These are phyloP conservation scores for Tuta absoluta DNA, from an alignment of 2,888 invertebrate genomes.

Conservation along the genomic window DNA sequence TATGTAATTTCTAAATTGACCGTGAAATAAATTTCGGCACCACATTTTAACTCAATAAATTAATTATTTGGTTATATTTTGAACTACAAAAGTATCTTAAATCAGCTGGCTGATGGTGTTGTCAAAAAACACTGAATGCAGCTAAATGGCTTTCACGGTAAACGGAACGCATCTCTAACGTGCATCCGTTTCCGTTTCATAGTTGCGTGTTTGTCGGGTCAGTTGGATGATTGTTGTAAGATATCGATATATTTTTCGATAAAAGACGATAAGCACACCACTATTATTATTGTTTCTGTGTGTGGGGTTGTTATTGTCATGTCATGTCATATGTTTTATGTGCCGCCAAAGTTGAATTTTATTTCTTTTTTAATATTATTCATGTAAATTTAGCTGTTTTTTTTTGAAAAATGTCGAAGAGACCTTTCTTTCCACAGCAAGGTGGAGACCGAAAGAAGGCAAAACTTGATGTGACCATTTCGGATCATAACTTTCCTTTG, in stretches of 20 bases:
- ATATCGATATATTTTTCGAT: background rate
- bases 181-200: background rate
- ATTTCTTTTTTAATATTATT: slow-evolving; percentile 30
- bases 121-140: background rate
- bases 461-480: slow-evolving; percentile 65
- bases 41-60: slow-evolving; percentile 41
- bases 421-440: slow-evolving; percentile 59
- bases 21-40: slow-evolving; percentile 39
- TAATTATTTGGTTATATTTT: background rate
- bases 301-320: slow-evolving; percentile 9
- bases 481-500: slow-evolving; percentile 72
- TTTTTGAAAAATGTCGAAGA: slow-evolving; percentile 62
- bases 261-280: background rate
- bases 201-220: background rate
- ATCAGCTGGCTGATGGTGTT: background rate
- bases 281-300: background rate
- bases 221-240: background rate
- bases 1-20: slow-evolving; percentile 36
- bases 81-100: background rate
- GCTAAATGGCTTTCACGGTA: background rate
- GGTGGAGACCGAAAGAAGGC: slow-evolving; percentile 67
- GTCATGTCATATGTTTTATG: background rate
- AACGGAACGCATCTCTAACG: background rate
- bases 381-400: slow-evolving; percentile 19
- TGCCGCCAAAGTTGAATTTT: slow-evolving; percentile 45